Evolutionary conservation across 2,888 invertebrate genomes (phyloP).

Genomic region (Anorthoa munda): DNA sequence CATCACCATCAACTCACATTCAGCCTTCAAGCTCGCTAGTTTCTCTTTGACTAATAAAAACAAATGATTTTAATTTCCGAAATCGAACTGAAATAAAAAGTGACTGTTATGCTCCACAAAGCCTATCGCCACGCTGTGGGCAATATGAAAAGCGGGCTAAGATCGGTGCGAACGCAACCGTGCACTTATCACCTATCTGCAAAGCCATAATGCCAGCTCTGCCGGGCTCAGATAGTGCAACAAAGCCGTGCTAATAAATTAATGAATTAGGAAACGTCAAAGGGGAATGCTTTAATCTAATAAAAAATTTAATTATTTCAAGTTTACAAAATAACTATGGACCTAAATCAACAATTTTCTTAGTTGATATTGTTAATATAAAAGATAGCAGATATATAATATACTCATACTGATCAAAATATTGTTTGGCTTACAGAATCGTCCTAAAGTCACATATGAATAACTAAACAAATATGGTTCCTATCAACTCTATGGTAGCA

Average conservation of each 20-base stretch:
- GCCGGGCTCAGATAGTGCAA: conserved; percentile 39
- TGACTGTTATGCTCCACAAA: conserved; percentile 10
- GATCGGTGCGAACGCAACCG: conserved; percentile 36
- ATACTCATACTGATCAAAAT: too few species aligned
- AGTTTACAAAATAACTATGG: not conserved
- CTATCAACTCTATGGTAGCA: too few species aligned
- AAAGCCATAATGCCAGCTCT: conserved; percentile 45
- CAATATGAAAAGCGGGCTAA: conserved; percentile 35
- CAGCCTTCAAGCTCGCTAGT: not conserved
- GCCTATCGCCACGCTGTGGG: conserved; percentile 32
- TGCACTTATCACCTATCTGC: conserved; percentile 53
- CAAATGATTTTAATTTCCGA: not conserved
- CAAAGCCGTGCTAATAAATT: not conserved
- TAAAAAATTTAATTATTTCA: not conserved
- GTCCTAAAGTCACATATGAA: too few species aligned
- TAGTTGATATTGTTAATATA: not conserved
- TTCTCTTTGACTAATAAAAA: not conserved
- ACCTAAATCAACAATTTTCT: not conserved
- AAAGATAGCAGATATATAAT: too few species aligned
- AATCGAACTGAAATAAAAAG: not conserved
- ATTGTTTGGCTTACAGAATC: too few species aligned
- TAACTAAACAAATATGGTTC: too few species aligned
- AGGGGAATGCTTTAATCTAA: not conserved
- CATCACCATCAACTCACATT: too few species aligned
- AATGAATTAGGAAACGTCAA: not conserved